A percentile compares a stretch with the other conserved stretches of the same genome.
phyloP scores from a whole-genome alignment of 2,888 invertebrate genomes.

The Drosophila mimica region DNA sequence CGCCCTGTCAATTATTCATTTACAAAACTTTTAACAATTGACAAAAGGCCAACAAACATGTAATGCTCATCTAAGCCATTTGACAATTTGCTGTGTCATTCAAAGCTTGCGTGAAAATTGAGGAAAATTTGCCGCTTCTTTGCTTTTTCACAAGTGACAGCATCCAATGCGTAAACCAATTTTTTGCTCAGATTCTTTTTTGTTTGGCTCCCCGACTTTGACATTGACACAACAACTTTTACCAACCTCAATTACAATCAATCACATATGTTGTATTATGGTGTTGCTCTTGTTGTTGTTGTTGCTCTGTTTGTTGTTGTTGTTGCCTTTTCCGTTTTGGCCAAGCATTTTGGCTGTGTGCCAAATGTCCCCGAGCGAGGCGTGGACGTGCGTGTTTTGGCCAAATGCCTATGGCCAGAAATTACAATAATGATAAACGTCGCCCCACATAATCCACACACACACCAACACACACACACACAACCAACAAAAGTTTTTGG shows the following conservation, averaged over 20 bases:
- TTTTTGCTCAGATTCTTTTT: slow-evolving; percentile 36
- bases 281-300: slow-evolving; percentile 30
- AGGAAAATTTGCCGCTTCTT: slow-evolving; percentile 52
- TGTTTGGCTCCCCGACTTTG: slow-evolving; percentile 49
- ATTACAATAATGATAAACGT: slow-evolving; percentile 71
- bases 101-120: slow-evolving; percentile 37
- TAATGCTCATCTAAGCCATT: slow-evolving; percentile 21
- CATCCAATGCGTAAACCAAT: slow-evolving; percentile 43
- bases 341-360: slow-evolving; percentile 49
- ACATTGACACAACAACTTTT: slow-evolving; percentile 80
- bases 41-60: slow-evolving; percentile 22
- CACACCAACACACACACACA: slow-evolving; percentile 1
- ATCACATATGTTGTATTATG: slow-evolving; percentile 72
- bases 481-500: slow-evolving; percentile 59
- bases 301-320: slow-evolving; percentile 24
- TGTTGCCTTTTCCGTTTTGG: slow-evolving; percentile 30
- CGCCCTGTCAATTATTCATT: slow-evolving; percentile 8
- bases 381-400: slow-evolving; percentile 58
- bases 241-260: slow-evolving; percentile 81
- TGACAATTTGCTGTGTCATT: slow-evolving; percentile 43
- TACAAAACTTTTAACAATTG: slow-evolving; percentile 20
- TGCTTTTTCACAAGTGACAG: slow-evolving; percentile 60
- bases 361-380: slow-evolving; percentile 47
- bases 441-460: slow-evolving; percentile 8
- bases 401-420: slow-evolving; percentile 58